A percentile compares a stretch with the other conserved stretches of the same genome.
Evolutionary conservation across 2,113 vertebrate species (phyloP).

Genomic region (Zosterops hypoxanthus): DNA sequence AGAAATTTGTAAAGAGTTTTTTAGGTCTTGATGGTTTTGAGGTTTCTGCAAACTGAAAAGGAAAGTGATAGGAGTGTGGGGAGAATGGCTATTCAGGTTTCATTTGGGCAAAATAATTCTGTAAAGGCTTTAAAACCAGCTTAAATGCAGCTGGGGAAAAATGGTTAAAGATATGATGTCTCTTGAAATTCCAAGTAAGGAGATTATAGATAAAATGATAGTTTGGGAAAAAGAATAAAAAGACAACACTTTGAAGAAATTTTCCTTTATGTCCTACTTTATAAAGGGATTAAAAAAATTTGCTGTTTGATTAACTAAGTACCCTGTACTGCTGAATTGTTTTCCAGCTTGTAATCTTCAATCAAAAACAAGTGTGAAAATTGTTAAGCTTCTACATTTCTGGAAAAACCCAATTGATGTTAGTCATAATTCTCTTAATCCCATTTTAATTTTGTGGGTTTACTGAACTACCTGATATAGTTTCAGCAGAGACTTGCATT

Average conservation of each 20-base stretch:
- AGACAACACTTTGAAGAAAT: not conserved
- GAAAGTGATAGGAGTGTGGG: not conserved
- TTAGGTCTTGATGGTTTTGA: not conserved
- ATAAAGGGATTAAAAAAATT: not conserved
- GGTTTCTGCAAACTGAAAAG: not conserved
- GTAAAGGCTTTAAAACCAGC: not conserved
- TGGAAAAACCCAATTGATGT: accelerated
- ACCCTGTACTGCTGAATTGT: not conserved
- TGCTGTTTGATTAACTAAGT: not conserved
- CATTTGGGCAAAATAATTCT: not conserved
- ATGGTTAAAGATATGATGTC: not conserved
- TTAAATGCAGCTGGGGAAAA: not conserved
- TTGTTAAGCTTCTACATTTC: not conserved
- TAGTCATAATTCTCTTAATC: not conserved
- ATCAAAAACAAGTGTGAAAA: not conserved
- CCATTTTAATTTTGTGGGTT: not conserved
- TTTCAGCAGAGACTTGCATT: not conserved
- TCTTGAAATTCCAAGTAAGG: not conserved
- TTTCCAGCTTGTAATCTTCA: not conserved
- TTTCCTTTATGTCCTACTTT: not conserved
- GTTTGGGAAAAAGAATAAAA: not conserved
- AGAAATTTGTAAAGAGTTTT: not conserved
- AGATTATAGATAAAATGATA: not conserved
- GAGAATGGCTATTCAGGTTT: not conserved
- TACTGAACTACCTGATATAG: not conserved